Conservation (phyloP, 2,797 vertebrate genomes). For the Dicrostonyx torquatus region DNA sequence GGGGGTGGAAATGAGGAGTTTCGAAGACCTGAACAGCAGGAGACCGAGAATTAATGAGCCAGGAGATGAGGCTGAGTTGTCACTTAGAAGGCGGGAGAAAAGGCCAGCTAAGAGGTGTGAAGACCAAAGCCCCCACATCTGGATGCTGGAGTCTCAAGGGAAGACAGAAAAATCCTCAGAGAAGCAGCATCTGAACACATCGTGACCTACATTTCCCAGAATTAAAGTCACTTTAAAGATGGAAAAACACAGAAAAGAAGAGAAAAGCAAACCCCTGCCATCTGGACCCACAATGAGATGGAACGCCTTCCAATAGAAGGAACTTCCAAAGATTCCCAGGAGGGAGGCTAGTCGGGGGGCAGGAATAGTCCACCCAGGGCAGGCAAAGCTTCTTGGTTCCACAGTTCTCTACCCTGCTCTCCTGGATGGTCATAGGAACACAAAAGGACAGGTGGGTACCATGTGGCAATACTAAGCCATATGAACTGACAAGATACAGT, state of each 20-base stretch:
- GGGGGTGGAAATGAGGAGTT: not conserved
- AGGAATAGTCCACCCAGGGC: not conserved
- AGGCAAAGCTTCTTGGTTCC: not conserved
- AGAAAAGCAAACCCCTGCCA: not conserved
- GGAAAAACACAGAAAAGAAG: not conserved
- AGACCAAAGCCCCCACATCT: not conserved
- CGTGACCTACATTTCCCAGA: not conserved
- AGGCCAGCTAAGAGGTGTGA: not conserved
- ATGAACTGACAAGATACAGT: not conserved
- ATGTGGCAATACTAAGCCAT: not conserved
- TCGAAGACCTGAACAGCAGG: not conserved
- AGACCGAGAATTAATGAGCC: constrained; percentile 7
- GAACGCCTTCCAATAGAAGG: not conserved
- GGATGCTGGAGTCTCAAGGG: not conserved
- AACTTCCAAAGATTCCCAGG: not conserved
- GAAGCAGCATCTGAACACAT: not conserved
- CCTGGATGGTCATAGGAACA: not conserved
- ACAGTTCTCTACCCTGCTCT: no score
- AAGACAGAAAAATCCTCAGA: not conserved
- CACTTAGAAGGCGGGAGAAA: not conserved
- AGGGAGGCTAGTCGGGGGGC: not conserved
- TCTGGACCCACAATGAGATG: not conserved
- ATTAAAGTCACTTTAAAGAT: not conserved
- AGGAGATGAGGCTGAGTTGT: constrained; percentile 5
- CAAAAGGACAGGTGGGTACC: not conserved